phyloP scores from a whole-genome alignment of 2,797 vertebrate species.

The Arnoldichthys spilopterus region DNA sequence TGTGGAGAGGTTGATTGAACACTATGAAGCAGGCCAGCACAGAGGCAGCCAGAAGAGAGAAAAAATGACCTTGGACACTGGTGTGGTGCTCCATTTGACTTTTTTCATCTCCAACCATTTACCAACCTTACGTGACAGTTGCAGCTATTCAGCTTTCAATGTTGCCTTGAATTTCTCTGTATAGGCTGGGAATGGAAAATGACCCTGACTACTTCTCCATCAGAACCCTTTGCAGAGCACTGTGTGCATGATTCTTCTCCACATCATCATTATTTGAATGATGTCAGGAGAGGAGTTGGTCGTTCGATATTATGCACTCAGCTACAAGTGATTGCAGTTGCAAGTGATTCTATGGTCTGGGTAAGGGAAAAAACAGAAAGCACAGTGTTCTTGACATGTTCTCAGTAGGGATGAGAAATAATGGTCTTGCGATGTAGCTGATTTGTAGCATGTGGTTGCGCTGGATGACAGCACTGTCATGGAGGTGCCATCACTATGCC shows the following conservation, averaged over 20 bases:
- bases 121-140: slow-evolving; percentile 28
- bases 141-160: slow-evolving; percentile 26
- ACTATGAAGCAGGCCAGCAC: neutral
- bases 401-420: slow-evolving; percentile 14
- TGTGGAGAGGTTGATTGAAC: slow-evolving; percentile 14
- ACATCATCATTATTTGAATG: neutral
- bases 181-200: slow-evolving; percentile 16
- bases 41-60: neutral
- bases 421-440: slow-evolving; percentile 20
- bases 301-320: neutral
- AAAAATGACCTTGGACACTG: slow-evolving; percentile 6
- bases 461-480: slow-evolving; percentile 1
- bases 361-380: neutral
- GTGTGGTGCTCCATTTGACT: slow-evolving; percentile 17
- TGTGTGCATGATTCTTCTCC: neutral
- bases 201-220: slow-evolving; percentile 29
- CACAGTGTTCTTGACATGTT: neutral
- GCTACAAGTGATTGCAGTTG: neutral
- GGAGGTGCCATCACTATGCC: slow-evolving; percentile 1
- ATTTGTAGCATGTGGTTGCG: neutral
- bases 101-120: slow-evolving; percentile 24
- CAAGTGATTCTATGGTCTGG: slow-evolving; percentile 4
- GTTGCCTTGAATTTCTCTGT: slow-evolving; percentile 33
- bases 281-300: neutral
- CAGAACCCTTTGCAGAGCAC: slow-evolving; percentile 2